These are phyloP conservation scores for Corynorhinus townsendii DNA, from an alignment of 2,113 vertebrate genomes.

Conservation along the genomic window DNA sequence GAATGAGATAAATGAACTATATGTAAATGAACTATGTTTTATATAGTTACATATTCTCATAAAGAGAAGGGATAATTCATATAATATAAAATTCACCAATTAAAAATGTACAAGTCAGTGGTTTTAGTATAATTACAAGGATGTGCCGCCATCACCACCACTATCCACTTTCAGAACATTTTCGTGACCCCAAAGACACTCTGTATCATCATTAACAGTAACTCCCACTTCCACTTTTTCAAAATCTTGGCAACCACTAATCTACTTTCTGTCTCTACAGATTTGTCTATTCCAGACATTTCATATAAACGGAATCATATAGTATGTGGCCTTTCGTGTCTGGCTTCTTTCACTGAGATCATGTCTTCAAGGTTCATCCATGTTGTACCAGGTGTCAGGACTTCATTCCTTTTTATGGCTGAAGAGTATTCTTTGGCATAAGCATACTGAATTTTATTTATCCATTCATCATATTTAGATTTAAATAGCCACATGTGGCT, in stretches of 20 bases:
- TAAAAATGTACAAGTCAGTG: neutral
- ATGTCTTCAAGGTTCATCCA: too few species aligned
- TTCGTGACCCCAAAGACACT: neutral
- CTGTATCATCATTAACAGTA: neutral
- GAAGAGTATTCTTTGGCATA: neutral
- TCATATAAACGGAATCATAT: too few species aligned
- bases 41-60: neutral
- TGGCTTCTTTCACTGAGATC: too few species aligned
- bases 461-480: neutral
- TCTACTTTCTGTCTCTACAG: too few species aligned
- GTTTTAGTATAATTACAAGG: neutral
- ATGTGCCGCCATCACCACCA: too few species aligned
- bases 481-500: neutral
- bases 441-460: neutral
- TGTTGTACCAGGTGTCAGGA: neutral
- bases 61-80: neutral
- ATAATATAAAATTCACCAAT: neutral
- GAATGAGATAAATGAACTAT: too few species aligned
- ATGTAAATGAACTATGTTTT: neutral
- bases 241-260: neutral
- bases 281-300: too few species aligned
- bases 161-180: neutral
- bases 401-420: neutral
- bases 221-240: neutral
- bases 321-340: too few species aligned